These are phyloP conservation scores for Pithecia hirsuta DNA, from an alignment of 2,797 vertebrate species.

Conservation along the genomic window DNA sequence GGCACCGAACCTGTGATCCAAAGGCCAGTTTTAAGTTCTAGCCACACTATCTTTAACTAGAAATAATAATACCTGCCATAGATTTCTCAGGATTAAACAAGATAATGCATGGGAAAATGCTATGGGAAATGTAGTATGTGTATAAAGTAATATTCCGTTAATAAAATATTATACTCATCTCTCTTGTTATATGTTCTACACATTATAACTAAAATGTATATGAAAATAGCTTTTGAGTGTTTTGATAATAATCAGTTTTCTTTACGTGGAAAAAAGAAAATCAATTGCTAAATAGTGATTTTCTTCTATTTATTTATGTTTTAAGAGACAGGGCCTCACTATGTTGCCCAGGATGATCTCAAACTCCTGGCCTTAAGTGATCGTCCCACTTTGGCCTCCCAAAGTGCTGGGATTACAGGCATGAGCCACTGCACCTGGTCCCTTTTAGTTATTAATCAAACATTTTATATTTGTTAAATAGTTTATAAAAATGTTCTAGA, in stretches of 20 bases:
- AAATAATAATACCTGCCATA: neutral
- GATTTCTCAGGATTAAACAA: neutral
- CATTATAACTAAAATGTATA: slow-evolving; percentile 37
- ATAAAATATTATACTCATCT: neutral
- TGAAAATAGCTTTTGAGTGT: neutral
- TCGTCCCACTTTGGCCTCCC: neutral
- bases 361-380: neutral
- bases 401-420: neutral
- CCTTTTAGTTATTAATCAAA: neutral
- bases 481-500: neutral
- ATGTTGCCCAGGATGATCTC: neutral
- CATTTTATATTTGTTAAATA: neutral
- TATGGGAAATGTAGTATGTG: neutral
- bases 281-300: neutral
- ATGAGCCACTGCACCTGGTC: neutral
- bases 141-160: neutral
- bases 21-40: neutral
- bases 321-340: neutral
- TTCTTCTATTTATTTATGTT: neutral
- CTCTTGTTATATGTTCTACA: neutral
- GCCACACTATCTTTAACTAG: neutral
- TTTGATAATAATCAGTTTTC: slow-evolving; percentile 21
- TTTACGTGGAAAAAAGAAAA: slow-evolving; percentile 41
- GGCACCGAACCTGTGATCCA: neutral
- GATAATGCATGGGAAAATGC: neutral